A percentile compares a stretch with the other conserved stretches of the same genome.
phyloP scores from a whole-genome alignment of 2,797 vertebrate genomes.

The Falco berigora region DNA sequence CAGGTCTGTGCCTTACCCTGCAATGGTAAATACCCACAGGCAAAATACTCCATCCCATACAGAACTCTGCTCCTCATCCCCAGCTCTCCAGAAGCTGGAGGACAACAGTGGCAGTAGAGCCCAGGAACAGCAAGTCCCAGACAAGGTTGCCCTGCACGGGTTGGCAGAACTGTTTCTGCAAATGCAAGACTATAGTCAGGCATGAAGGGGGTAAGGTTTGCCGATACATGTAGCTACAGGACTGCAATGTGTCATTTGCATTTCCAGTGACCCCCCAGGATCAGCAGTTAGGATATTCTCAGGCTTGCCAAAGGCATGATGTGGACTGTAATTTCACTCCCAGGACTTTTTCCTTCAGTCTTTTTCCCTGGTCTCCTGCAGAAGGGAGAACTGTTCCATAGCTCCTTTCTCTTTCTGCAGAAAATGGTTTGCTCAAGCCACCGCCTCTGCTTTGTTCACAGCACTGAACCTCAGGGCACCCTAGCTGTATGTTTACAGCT shows the following conservation, averaged over 20 bases:
- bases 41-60: neutral
- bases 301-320: neutral
- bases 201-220: neutral
- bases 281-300: neutral
- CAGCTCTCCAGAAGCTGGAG: neutral
- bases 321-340: neutral
- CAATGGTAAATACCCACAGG: neutral
- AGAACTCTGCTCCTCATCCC: neutral
- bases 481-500: slow-evolving; percentile 2
- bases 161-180: neutral
- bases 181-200: neutral
- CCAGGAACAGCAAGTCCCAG: neutral
- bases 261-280: neutral
- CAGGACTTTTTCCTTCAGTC: neutral
- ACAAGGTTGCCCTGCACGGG: neutral
- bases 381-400: neutral
- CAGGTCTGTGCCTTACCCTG: neutral
- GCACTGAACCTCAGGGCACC: neutral
- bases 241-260: neutral
- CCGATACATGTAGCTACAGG: neutral
- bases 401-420: neutral
- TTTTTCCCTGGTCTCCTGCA: neutral
- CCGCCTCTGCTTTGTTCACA: neutral
- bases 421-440: neutral
- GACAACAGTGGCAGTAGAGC: neutral